phyloP scores from a whole-genome alignment of 2,797 vertebrate genomes.

The Perodicticus potto region DNA sequence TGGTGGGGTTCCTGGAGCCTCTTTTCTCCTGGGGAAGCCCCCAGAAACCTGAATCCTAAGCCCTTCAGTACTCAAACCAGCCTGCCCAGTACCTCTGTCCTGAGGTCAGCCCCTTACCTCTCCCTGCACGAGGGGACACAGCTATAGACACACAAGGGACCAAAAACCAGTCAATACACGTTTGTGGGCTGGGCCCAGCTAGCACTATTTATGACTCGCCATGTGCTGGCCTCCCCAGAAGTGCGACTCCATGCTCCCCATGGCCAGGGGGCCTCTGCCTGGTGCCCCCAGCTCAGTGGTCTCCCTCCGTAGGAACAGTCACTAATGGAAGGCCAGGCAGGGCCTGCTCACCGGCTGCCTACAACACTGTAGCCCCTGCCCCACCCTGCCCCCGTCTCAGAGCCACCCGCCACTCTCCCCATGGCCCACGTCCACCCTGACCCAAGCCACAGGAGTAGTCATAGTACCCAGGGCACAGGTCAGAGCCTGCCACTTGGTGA shows the following conservation, averaged over 20 bases:
- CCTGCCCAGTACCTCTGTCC: fast-evolving
- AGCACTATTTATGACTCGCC: not conserved
- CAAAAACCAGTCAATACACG: no score
- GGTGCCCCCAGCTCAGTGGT: fast-evolving
- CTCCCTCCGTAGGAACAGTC: not conserved
- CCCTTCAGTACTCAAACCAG: not conserved
- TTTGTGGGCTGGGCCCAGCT: not conserved
- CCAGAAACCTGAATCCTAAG: not conserved
- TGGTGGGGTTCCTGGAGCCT: fast-evolving
- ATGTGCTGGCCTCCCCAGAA: not conserved
- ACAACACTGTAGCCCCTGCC: fast-evolving
- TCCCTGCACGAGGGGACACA: fast-evolving
- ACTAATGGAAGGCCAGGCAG: not conserved
- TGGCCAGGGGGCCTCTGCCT: fast-evolving
- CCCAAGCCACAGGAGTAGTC: not conserved
- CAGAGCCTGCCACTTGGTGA: not conserved
- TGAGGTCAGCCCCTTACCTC: not conserved
- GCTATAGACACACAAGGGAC: fast-evolving
- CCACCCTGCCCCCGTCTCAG: fast-evolving
- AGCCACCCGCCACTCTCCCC: not conserved
- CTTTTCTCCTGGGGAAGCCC: fast-evolving
- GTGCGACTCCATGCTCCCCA: fast-evolving
- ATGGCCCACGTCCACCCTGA: not conserved
- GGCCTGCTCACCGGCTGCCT: not conserved
- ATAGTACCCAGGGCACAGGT: not conserved